Conservation (phyloP, 2,797 vertebrate genomes). For the Acomys russatus region DNA sequence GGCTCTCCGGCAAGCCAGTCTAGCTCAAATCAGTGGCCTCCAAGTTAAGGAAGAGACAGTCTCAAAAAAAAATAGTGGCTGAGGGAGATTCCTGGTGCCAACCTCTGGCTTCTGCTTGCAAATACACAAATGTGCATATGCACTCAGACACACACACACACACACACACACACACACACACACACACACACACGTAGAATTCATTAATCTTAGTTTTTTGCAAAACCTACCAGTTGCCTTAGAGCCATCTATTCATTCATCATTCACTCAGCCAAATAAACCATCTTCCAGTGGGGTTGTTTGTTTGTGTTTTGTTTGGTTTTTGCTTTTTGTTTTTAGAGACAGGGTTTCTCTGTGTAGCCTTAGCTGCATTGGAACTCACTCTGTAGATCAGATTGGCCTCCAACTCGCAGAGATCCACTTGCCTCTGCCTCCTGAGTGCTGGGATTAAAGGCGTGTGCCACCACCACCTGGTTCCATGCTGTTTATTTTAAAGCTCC, state of each 20-base stretch:
- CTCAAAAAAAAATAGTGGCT: neutral
- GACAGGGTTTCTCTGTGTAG: neutral
- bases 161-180: neutral
- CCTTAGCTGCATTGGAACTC: neutral
- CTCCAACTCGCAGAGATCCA: neutral
- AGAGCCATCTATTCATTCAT: neutral
- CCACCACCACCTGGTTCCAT: neutral
- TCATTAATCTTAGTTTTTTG: neutral
- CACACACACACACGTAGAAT: neutral
- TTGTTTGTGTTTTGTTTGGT: neutral
- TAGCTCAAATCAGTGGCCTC: neutral
- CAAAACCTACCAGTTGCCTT: neutral
- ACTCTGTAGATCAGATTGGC: neutral
- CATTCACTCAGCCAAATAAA: neutral
- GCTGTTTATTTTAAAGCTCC: neutral
- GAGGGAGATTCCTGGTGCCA: neutral
- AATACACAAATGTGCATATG: neutral
- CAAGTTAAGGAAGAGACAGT: neutral
- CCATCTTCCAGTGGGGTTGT: neutral
- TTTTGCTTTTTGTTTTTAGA: neutral
- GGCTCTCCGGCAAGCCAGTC: neutral
- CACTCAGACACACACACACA: neutral
- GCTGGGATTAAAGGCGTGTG: neutral
- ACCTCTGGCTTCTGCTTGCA: neutral
- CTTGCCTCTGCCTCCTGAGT: neutral